A percentile compares a stretch with the other conserved stretches of the same genome.
Conservation (phyloP, 53 echinoderm and acorn worm species). For the Henricia sp. region DNA sequence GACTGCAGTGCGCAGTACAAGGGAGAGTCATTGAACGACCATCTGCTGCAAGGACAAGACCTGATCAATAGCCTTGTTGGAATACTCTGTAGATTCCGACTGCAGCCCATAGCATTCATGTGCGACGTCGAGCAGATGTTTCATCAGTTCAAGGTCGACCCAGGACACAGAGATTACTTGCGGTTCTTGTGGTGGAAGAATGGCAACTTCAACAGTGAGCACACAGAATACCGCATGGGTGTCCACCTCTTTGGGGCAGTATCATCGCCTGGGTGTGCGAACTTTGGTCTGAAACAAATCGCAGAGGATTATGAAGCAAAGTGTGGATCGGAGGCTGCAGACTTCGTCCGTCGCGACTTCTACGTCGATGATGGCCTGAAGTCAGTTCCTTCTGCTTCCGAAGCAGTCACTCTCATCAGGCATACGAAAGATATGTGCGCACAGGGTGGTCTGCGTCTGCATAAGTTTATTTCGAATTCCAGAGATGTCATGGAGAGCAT, state of each 20-base stretch:
- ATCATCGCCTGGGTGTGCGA: conserved; percentile 70
- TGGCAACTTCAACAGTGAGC: conserved; percentile 15
- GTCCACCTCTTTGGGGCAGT: conserved; percentile 68
- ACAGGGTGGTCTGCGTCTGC: conserved; percentile 58
- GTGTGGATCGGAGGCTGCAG: conserved; percentile 46
- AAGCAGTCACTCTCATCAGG: conserved; percentile 43
- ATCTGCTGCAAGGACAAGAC: conserved; percentile 39
- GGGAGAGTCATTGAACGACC: conserved; percentile 16
- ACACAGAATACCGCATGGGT: conserved; percentile 51
- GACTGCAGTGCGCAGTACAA: conserved; percentile 21
- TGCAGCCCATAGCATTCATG: conserved; percentile 46
- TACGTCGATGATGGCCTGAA: conserved; percentile 74
- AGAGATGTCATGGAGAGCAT: conserved; percentile 61
- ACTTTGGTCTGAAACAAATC: conserved; percentile 54
- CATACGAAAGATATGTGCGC: conserved; percentile 51
- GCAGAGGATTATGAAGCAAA: conserved; percentile 54
- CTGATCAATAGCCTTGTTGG: conserved; percentile 42
- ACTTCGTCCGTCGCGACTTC: conserved; percentile 61
- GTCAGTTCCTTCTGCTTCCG: conserved; percentile 27
- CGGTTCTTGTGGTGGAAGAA: conserved; percentile 78
- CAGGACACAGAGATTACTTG: conserved; percentile 50
- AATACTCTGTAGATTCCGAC: conserved; percentile 51
- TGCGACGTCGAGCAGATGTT: conserved; percentile 59
- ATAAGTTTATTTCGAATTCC: conserved; percentile 73
- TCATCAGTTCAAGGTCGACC: conserved; percentile 38